These are phyloP conservation scores for Sebastes wilsoni DNA, from an alignment of 2,797 vertebrate genomes.

Conservation along the genomic window DNA sequence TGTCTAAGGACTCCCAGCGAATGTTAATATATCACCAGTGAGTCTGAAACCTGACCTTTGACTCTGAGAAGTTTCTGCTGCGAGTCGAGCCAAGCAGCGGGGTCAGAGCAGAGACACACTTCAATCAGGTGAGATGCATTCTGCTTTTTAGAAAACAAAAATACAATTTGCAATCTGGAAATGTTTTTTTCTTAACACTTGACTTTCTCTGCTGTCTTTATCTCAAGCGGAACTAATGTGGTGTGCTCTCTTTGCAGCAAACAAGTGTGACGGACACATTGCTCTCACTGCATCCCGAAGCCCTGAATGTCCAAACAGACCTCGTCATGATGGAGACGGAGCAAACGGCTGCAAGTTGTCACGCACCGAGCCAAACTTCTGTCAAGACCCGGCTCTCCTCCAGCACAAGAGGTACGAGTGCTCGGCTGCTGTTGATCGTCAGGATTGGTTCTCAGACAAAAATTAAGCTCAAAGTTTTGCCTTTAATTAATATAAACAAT, in stretches of 20 bases:
- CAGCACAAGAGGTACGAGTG: constrained; percentile 67
- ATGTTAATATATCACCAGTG: constrained; percentile 77
- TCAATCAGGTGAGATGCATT: constrained; percentile 51
- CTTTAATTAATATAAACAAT: background rate
- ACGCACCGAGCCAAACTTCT: constrained; percentile 32
- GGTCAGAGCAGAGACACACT: constrained; percentile 17
- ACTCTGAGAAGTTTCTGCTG: constrained; percentile 25
- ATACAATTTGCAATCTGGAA: background rate
- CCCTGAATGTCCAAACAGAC: constrained; percentile 22
- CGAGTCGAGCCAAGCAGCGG: constrained; percentile 5
- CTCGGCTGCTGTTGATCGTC: background rate
- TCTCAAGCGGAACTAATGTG: background rate
- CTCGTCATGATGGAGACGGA: constrained; percentile 47
- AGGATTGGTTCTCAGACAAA: background rate
- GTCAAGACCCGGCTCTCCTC: constrained; percentile 45
- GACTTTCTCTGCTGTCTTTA: background rate
- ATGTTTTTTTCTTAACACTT: background rate
- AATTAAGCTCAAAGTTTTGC: background rate
- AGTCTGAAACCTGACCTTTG: constrained; percentile 68
- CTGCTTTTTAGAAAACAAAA: background rate
- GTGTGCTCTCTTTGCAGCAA: background rate
- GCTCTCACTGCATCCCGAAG: constrained; percentile 7
- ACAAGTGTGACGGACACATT: background rate
- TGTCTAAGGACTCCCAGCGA: constrained; percentile 45
- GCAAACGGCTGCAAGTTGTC: constrained; percentile 43